Percentiles rank a stretch among this genome's conserved stretches.
Conservation (phyloP, 2,113 vertebrate genomes). For the Tetrax tetrax region DNA sequence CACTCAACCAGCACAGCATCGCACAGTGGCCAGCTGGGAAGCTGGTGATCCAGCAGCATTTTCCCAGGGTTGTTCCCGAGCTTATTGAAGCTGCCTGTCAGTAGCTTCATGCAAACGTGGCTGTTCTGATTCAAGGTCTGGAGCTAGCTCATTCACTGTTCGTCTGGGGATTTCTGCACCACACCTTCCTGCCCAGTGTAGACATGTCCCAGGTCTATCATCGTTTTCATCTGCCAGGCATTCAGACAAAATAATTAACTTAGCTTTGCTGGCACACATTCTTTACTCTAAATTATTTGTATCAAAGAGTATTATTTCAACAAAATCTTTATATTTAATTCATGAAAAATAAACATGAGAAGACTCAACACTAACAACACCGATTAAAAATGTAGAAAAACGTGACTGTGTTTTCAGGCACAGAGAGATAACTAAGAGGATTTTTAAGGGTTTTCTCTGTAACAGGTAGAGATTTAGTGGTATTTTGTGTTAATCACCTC, state of each 20-base stretch:
- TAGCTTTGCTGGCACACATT: constrained; percentile 59
- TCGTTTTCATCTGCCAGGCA: constrained; percentile 62
- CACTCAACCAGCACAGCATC: not conserved
- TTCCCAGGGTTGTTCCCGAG: not conserved
- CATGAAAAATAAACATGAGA: constrained; percentile 35
- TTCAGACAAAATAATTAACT: constrained; percentile 77
- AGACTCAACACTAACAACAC: constrained; percentile 18
- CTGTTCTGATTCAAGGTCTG: not conserved
- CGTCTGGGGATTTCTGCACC: constrained; percentile 39
- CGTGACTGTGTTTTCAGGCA: not conserved
- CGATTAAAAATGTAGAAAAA: constrained; percentile 44
- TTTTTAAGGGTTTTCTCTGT: constrained; percentile 7
- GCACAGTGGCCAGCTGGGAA: accelerated
- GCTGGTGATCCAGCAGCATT: not conserved
- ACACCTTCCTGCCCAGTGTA: constrained; percentile 59
- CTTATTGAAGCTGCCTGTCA: not conserved
- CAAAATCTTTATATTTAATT: constrained; percentile 70
- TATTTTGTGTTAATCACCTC: constrained; percentile 31
- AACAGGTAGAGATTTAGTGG: constrained; percentile 42
- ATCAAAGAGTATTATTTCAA: constrained; percentile 57
- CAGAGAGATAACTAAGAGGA: not conserved
- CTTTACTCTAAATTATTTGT: constrained; percentile 71
- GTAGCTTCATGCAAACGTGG: not conserved
- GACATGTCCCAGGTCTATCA: constrained; percentile 66
- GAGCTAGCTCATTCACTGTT: not conserved